Base-by-base conservation (phyloP, 1,140 invertebrate species). In the Tetranychus cinnabarinus region DNA sequence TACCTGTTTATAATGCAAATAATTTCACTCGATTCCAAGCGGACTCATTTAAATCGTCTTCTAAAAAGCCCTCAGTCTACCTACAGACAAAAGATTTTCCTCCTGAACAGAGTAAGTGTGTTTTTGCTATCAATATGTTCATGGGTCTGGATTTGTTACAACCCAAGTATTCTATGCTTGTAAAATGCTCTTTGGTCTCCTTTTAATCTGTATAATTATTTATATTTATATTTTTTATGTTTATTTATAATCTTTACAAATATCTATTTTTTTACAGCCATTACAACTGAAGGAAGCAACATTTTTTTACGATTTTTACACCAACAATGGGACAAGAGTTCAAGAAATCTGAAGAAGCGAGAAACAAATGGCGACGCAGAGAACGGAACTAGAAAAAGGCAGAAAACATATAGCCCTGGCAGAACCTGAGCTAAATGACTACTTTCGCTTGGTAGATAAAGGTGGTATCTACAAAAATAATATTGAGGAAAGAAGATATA, bases 261-360 rank as follows among this genome's bases (percentile, higher is more conserved):
- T 34, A 47, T 64, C 23, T 15, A 52, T 72, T 70, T 68, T 66
- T 68, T 80, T 83, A 64, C 75, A 86, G 84, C 90, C 68, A 92
- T 93, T 72, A 88, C 91, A 35, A 90, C 88, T 70, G 88, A 93
- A 72, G 91, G 90, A 75, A 86, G 87, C 55, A 91, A 88, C 69
- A 91, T 95, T 66, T 75, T 95, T 60, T 72, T 95, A 67, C 81
- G 88, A 75, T 95, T 89, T 72, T 78, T 95, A 61, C 88, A 91
- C 67, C 86, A 90, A 69, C 85, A 89, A 74, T 91, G 85, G 85
- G 86, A 90, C 68, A 90, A 88, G 77, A 90, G 50, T 33, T 52
- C 50, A 52, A 52, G 50, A 33, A 33, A 33, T 31, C 23, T 52
- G 50, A 52, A 52, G 23, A 52, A 52, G 31, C 50, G 50, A 8